phyloP scores from a whole-genome alignment of 2,797 vertebrate genomes.

The Oophaga sylvatica region DNA sequence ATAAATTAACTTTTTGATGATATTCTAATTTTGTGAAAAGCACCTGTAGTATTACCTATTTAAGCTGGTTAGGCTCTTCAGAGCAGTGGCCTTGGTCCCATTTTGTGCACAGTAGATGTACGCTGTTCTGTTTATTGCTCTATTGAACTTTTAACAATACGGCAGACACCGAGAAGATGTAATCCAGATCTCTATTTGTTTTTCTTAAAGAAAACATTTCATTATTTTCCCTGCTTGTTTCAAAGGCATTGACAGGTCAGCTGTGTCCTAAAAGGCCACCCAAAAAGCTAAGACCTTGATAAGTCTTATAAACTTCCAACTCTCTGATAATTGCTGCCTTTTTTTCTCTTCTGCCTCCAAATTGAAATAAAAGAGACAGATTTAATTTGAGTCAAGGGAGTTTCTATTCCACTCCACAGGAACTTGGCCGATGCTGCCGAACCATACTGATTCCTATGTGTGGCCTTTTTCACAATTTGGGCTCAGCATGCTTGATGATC shows the following conservation, averaged over 20 bases:
- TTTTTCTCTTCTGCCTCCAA: conserved; percentile 46
- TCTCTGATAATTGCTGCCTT: conserved; percentile 47
- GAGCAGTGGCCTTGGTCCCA: not conserved
- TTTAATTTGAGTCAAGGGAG: conserved; percentile 57
- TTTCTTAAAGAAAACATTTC: conserved; percentile 35
- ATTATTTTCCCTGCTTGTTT: conserved; percentile 21
- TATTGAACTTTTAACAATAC: conserved; percentile 15
- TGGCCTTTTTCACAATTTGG: conserved; percentile 74
- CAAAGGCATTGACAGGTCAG: conserved; percentile 42
- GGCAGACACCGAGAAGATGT: conserved; percentile 9
- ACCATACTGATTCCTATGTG: conserved; percentile 72
- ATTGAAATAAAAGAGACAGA: conserved; percentile 52
- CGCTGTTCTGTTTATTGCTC: conserved; percentile 11
- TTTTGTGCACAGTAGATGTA: conserved; percentile 13
- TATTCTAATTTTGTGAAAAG: too few species aligned
- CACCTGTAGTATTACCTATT: not conserved
- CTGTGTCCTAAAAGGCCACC: conserved; percentile 55
- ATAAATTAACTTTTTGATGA: too few species aligned
- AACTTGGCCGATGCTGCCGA: conserved; percentile 75
- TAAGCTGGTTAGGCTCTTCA: not conserved
- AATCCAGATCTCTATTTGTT: conserved; percentile 25
- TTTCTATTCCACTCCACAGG: conserved; percentile 65
- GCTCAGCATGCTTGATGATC: conserved; percentile 72
- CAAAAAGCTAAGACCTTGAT: conserved; percentile 59
- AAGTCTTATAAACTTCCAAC: conserved; percentile 38